Evolutionary conservation across 2,113 vertebrate species (phyloP).

Genomic region (Charadrius vociferus): DNA sequence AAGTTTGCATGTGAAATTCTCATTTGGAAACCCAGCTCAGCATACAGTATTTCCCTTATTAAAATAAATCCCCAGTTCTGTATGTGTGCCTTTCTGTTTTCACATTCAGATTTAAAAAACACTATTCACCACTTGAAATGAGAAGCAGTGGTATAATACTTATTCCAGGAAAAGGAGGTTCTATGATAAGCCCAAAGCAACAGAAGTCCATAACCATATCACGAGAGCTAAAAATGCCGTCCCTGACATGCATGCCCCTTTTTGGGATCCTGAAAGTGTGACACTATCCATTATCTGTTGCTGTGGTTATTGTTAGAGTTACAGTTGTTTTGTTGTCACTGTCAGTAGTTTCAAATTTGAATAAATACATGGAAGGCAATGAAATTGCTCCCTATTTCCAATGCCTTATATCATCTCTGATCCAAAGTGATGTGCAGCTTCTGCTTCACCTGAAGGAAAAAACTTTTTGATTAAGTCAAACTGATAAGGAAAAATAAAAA

Average conservation of each 20-base stretch:
- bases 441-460: background rate
- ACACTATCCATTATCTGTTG: background rate
- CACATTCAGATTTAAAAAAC: background rate
- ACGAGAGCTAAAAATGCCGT: background rate
- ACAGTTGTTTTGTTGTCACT: background rate
- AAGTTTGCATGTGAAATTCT: background rate
- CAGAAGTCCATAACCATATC: background rate
- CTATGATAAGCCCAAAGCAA: background rate
- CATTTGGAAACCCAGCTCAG: background rate
- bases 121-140: background rate
- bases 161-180: background rate
- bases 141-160: background rate
- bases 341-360: background rate
- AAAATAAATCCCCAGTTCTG: background rate
- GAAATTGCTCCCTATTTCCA: background rate
- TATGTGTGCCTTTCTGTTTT: background rate
- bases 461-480: background rate
- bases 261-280: background rate
- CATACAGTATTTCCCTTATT: background rate
- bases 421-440: background rate
- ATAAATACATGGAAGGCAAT: background rate
- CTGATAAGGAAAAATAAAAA: background rate
- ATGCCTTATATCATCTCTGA: background rate
- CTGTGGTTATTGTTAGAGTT: background rate
- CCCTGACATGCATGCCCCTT: background rate